These are phyloP conservation scores for Epizoanthus rinbou DNA, from an alignment of 92 coral and sea anemone species.

Conservation along the genomic window DNA sequence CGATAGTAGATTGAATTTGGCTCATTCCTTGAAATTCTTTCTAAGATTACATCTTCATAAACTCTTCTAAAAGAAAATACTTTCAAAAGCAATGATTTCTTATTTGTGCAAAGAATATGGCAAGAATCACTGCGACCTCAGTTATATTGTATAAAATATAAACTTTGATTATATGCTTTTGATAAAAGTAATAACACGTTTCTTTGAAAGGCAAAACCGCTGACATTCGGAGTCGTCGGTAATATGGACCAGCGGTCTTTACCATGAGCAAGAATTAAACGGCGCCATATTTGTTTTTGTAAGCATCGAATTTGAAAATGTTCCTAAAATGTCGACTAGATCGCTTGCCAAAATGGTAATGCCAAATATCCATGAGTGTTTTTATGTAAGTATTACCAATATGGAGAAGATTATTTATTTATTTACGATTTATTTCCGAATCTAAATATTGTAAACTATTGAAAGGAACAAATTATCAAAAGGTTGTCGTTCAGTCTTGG, in stretches of 20 bases:
- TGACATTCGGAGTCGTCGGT: neutral
- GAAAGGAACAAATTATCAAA: no score
- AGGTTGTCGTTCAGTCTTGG: no score
- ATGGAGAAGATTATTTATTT: neutral
- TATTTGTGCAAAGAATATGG: neutral
- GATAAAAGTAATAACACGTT: neutral
- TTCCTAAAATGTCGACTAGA: neutral
- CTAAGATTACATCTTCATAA: neutral
- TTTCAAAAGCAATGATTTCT: neutral
- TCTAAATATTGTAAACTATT: no score
- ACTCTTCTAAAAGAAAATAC: neutral
- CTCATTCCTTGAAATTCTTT: no score
- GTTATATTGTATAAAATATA: no score
- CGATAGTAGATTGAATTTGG: neutral
- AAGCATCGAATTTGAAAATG: neutral
- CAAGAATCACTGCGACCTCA: neutral
- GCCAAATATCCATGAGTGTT: conserved; percentile 82
- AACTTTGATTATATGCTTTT: neutral
- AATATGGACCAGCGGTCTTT: conserved; percentile 30
- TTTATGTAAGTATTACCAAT: conserved; percentile 56
- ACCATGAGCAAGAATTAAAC: conserved; percentile 29
- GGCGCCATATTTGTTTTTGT: conserved; percentile 61
- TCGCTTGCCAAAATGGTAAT: conserved; percentile 47
- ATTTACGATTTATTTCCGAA: neutral
- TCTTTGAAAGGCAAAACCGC: conserved; percentile 3